Percentiles rank a stretch among this genome's conserved stretches.
phyloP scores from a whole-genome alignment of 2,797 vertebrate genomes.

The Botia kubotai region DNA sequence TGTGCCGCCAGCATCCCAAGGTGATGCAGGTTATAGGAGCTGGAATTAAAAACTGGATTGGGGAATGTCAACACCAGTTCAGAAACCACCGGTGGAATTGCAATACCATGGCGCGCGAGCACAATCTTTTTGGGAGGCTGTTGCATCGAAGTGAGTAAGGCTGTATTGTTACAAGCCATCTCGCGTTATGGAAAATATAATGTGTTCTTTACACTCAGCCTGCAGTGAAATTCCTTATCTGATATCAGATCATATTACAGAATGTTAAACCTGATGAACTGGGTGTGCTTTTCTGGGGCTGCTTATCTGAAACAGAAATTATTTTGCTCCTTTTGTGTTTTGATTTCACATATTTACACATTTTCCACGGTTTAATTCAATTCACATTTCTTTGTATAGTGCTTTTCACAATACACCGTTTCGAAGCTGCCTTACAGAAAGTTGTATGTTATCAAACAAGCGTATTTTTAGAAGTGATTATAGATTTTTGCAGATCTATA shows the following conservation, averaged over 20 bases:
- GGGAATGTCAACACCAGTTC: slow-evolving; percentile 96
- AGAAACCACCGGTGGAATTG: slow-evolving; percentile 95
- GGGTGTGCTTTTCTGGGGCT: slow-evolving; percentile 40
- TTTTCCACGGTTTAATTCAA: neutral
- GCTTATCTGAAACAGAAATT: slow-evolving; percentile 13
- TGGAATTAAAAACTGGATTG: slow-evolving; percentile 91
- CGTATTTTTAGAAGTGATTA: no score
- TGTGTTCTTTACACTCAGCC: slow-evolving; percentile 26
- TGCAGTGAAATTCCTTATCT: slow-evolving; percentile 26
- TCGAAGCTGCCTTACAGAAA: no score
- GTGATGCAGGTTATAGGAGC: slow-evolving; percentile 90
- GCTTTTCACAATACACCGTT: no score
- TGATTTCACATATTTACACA: neutral
- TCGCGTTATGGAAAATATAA: slow-evolving; percentile 16
- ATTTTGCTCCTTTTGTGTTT: slow-evolving; percentile 1
- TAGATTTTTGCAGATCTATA: no score
- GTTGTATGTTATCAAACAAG: no score
- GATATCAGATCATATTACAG: slow-evolving; percentile 47
- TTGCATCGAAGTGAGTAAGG: slow-evolving; percentile 72
- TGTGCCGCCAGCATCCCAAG: slow-evolving; percentile 89
- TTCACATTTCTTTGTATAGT: no score
- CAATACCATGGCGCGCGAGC: slow-evolving; percentile 86
- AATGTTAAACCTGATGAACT: slow-evolving; percentile 52
- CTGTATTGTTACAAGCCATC: slow-evolving; percentile 8
- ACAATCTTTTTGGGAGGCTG: slow-evolving; percentile 89